A percentile compares a stretch with the other conserved stretches of the same genome.
These are phyloP conservation scores for Leptocoma aspasia DNA, from an alignment of 2,113 vertebrate genomes.

Conservation along the genomic window DNA sequence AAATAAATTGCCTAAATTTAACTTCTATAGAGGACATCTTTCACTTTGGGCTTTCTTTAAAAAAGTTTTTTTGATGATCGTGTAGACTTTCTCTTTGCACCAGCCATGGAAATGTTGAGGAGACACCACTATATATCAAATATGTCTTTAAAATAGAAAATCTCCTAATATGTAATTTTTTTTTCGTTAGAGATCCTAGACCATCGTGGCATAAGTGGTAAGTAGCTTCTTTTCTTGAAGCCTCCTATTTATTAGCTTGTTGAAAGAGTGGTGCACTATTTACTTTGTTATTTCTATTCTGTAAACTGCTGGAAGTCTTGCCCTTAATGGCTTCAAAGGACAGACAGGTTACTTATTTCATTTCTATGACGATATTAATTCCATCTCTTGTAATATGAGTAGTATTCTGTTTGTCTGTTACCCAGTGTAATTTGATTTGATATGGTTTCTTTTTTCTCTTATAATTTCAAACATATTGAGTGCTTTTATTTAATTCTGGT, in stretches of 20 bases:
- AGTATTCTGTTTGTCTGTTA: not conserved
- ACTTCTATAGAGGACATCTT: not conserved
- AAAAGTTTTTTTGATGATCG: not conserved
- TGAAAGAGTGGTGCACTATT: not conserved
- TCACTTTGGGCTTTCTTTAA: not conserved
- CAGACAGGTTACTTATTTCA: not conserved
- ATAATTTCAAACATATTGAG: not conserved
- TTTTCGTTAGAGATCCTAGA: not conserved
- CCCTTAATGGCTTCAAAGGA: not conserved
- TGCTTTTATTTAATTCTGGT: not conserved
- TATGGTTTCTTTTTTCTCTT: not conserved
- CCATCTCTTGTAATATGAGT: not conserved
- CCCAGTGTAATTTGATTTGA: not conserved
- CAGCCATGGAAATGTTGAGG: not conserved
- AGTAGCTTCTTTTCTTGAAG: not conserved
- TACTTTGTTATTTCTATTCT: not conserved
- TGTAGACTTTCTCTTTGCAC: not conserved
- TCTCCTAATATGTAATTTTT: not conserved
- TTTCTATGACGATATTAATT: not conserved
- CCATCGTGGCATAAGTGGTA: accelerated
- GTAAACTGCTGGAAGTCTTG: not conserved
- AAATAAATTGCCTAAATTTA: not conserved
- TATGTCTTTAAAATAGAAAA: not conserved
- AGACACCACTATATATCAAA: not conserved
- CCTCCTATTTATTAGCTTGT: not conserved